Conservation (phyloP, 2,113 vertebrate species). For the Zosterops lateralis region DNA sequence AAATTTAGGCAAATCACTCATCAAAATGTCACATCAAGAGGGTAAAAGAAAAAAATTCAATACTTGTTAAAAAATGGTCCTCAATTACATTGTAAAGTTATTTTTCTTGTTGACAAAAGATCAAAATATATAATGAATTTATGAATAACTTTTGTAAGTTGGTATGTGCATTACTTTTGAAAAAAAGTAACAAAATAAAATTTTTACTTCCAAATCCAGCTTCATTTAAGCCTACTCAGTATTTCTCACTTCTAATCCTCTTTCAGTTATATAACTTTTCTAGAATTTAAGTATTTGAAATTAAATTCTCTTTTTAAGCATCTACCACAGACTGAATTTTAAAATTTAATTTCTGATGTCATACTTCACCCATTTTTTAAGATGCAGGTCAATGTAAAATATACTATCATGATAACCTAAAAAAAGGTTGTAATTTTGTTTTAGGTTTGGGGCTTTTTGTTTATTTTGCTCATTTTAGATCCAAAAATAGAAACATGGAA, state of each 20-base stretch:
- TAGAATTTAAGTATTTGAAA: background rate
- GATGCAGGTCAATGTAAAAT: background rate
- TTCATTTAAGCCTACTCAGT: background rate
- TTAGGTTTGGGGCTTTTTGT: background rate
- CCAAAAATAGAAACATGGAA: background rate
- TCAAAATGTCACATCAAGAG: background rate
- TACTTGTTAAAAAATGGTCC: background rate
- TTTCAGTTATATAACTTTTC: background rate
- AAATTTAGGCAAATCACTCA: background rate
- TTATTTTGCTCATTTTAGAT: background rate
- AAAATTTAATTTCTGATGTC: background rate
- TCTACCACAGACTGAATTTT: background rate
- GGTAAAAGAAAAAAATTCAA: background rate
- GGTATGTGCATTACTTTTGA: background rate
- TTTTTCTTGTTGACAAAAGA: background rate
- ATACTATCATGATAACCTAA: background rate
- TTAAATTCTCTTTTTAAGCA: background rate
- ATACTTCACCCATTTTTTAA: background rate
- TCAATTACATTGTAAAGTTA: background rate
- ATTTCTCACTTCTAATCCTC: background rate
- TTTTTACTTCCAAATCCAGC: background rate
- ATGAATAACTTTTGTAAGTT: background rate
- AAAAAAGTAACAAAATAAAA: background rate
- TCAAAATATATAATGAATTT: background rate
- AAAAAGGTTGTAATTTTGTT: background rate